Percentiles rank a stretch among this genome's conserved stretches.
phyloP scores from a whole-genome alignment of 2,113 vertebrate species.

The Trochalopteron elliotii region DNA sequence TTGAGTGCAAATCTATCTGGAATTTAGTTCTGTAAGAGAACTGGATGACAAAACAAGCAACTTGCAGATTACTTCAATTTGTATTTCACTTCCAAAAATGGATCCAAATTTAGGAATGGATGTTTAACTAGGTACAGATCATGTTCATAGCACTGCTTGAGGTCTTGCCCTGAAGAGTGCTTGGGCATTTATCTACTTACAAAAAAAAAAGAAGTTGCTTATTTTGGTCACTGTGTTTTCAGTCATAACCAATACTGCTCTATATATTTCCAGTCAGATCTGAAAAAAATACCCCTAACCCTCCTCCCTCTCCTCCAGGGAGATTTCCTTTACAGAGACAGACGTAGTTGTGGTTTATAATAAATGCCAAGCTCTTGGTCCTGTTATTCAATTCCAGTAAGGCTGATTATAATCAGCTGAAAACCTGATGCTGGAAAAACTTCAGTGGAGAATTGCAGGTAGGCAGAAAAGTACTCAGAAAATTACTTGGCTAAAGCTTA shows the following conservation, averaged over 20 bases:
- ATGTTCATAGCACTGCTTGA: rapidly evolving
- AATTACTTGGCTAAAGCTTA: not conserved
- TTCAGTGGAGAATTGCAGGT: not conserved
- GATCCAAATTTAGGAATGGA: not conserved
- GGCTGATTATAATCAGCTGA: not conserved
- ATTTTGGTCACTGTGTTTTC: not conserved
- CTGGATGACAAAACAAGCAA: not conserved
- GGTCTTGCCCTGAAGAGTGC: not conserved
- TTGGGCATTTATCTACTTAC: not conserved
- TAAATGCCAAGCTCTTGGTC: not conserved
- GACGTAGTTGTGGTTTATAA: not conserved
- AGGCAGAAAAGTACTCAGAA: not conserved
- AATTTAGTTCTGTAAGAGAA: not conserved
- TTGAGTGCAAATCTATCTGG: not conserved
- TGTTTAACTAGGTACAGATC: not conserved
- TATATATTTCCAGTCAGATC: not conserved
- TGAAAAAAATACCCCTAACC: not conserved
- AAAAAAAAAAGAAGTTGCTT: rapidly evolving
- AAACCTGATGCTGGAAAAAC: not conserved
- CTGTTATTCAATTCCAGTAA: not conserved
- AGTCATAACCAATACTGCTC: not conserved
- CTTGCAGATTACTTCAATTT: not conserved
- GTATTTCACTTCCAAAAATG: not conserved
- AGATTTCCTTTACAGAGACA: not conserved
- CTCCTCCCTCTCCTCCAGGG: not conserved